Base-by-base conservation (phyloP, 2,113 vertebrate species). In the Perccottus glenii region DNA sequence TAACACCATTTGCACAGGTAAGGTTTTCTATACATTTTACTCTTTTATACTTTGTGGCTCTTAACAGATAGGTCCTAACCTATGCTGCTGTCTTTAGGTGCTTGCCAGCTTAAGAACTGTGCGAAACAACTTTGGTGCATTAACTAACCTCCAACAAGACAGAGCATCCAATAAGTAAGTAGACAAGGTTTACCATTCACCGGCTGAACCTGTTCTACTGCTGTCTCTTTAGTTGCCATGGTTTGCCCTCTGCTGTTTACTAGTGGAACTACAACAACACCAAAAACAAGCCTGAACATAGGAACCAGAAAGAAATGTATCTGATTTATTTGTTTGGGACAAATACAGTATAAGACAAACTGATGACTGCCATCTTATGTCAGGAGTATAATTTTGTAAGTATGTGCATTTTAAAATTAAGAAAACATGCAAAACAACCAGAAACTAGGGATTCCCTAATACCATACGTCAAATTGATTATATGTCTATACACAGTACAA, bases 1-100 rank as follows among this genome's bases (percentile, higher is more conserved):
- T 99, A 94, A 99, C 98, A 47, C 98, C 98, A 52, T 99, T 99
- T 94, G 98, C 98, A 93, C 98, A 99, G 96, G 98, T 99, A 92
- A 91, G 95, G 53, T 12, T n/a, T 62, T 6, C 46, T 4, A 0
- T 16, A 6, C 1, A 33, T 43, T 4, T 11, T 50, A 10, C 9
- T 67, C 1, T 55, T 1, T 35, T 42, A 38, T 48, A 16, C 19
- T 5, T 10, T 50, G 11, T 65, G 59, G 44, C n/a, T 6, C 19
- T 10, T 15, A 8, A n/a, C 11, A 11, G 44, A 45, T 69, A 14
- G 10, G 1, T 52, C 32, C 15, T 75, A 4, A 51, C 67, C 2
- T 42, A 0, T 42, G 3, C 2, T 64, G 5, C 76, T 9, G 9
- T 5, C 76, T 84, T 11, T 81, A 99, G 98, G 98, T 99, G 86